Base-by-base conservation (phyloP, 1,140 invertebrate genomes). In the Calosoma granatense region DNA sequence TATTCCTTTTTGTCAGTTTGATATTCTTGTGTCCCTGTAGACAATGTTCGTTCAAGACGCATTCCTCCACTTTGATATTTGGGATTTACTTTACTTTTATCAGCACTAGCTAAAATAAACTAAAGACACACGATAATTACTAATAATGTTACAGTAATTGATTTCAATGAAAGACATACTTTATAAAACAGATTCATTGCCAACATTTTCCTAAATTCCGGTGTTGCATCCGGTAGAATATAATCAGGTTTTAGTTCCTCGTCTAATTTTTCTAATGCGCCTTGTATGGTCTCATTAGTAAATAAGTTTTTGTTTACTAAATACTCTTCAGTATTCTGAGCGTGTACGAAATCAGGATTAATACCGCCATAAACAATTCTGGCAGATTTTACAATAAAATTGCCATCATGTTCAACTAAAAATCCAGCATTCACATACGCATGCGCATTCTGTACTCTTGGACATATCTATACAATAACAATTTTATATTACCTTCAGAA, bases 401-500 rank as follows among this genome's bases (percentile, higher is more conserved):
- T 78, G 14, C 6, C 4, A 14, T 30, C 14, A 30, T 30, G 4
- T 30, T 30, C 26, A 52, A 85, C 79, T 2, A 81, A 70, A 66
- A 90, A 87, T 19, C 82, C 87, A 54, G 84, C 84, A 66, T 87
- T 88, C 0, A 90, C 80, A 56, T 82, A 80, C 0, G 87, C 85
- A 67, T 88, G 85, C 0, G 87, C 80, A 67, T 89, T 89, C 71
- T 86, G 83, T 4, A 80, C 80, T 64, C 85, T 72, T 1, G 81
- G 81, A 77, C 84, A 85, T 43, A 88, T 81, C 83, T 86, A 57
- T 36, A 74, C 4, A 30, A 30, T 6, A 14, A 30, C 4, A 30
- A 6, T 30, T 6, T 30, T n/a, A n/a, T n/a, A n/a, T n/a, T n/a
- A n/a, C n/a, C n/a, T n/a, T n/a, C n/a, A n/a, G n/a, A n/a, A n/a